A percentile compares a stretch with the other conserved stretches of the same genome.
phyloP scores from a whole-genome alignment of 2,888 invertebrate species.

The Dromius quadrimaculatus region DNA sequence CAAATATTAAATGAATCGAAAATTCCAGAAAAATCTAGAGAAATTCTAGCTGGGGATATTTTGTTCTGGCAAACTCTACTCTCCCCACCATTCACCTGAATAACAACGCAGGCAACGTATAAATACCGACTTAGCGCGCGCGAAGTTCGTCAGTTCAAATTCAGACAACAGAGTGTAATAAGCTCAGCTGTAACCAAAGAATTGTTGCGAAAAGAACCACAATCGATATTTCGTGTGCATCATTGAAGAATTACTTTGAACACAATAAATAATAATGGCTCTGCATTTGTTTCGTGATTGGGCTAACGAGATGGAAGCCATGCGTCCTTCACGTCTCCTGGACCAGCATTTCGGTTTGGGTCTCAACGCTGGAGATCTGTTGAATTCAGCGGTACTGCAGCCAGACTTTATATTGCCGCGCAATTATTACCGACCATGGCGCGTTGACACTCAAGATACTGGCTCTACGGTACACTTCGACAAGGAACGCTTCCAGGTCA shows the following conservation, averaged over 20 bases:
- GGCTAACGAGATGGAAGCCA: slow-evolving; percentile 68
- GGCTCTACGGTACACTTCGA: slow-evolving; percentile 71
- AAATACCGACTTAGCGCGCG: not conserved
- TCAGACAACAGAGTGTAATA: not conserved
- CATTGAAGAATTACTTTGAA: too few species aligned
- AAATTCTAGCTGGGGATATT: too few species aligned
- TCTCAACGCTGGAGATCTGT: slow-evolving; percentile 68
- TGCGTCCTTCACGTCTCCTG: slow-evolving; percentile 66
- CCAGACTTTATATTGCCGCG: not conserved
- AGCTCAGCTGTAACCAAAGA: too few species aligned
- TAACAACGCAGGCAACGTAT: not conserved
- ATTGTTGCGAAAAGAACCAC: too few species aligned
- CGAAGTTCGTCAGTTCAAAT: too few species aligned
- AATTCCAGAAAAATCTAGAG: too few species aligned
- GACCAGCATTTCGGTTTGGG: slow-evolving; percentile 72
- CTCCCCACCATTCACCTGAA: too few species aligned
- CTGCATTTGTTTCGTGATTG: slow-evolving; percentile 66
- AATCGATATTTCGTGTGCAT: too few species aligned
- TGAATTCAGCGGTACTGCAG: slow-evolving; percentile 59
- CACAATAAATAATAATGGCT: slow-evolving; percentile 65
- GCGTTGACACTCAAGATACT: slow-evolving; percentile 68
- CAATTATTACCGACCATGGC: not conserved
- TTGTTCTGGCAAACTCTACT: too few species aligned
- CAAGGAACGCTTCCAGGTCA: slow-evolving; percentile 78
- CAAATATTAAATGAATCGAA: too few species aligned